These are phyloP conservation scores for Coreoperca whiteheadi DNA, from an alignment of 2,113 vertebrate species.

Conservation along the genomic window DNA sequence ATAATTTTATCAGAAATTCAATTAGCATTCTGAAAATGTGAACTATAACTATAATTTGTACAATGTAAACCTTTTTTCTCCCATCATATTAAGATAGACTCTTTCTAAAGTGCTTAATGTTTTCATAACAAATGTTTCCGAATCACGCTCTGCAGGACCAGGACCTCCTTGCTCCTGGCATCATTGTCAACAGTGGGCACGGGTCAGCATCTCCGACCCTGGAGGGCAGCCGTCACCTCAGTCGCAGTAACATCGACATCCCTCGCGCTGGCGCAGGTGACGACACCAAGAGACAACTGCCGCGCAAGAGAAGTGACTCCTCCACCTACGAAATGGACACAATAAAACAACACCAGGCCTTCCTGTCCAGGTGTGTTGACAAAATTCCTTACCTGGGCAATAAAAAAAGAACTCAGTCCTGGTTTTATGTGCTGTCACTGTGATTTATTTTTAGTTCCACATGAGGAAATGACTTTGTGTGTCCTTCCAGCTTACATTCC, in stretches of 20 bases:
- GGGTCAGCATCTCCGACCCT: constrained; percentile 87
- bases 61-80: neutral
- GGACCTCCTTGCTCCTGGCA: constrained; percentile 93
- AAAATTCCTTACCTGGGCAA: neutral
- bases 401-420: neutral
- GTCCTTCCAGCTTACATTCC: constrained; percentile 88
- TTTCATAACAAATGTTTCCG: constrained; percentile 7
- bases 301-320: constrained; percentile 94
- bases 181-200: constrained; percentile 86
- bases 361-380: constrained; percentile 90
- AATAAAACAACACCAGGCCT: constrained; percentile 95
- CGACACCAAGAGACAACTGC: constrained; percentile 89
- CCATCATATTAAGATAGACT: neutral
- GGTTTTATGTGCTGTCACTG: constrained; percentile 3
- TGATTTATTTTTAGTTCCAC: constrained; percentile 30
- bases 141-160: constrained; percentile 84
- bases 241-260: constrained; percentile 96
- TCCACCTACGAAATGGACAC: constrained; percentile 95
- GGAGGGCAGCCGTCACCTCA: constrained; percentile 93
- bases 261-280: constrained; percentile 86
- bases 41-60: neutral
- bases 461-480: constrained; percentile 30
- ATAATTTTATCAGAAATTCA: neutral
- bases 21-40: neutral
- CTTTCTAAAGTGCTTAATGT: neutral